Conservation (phyloP, 2,113 vertebrate species). For the Albula goreensis region DNA sequence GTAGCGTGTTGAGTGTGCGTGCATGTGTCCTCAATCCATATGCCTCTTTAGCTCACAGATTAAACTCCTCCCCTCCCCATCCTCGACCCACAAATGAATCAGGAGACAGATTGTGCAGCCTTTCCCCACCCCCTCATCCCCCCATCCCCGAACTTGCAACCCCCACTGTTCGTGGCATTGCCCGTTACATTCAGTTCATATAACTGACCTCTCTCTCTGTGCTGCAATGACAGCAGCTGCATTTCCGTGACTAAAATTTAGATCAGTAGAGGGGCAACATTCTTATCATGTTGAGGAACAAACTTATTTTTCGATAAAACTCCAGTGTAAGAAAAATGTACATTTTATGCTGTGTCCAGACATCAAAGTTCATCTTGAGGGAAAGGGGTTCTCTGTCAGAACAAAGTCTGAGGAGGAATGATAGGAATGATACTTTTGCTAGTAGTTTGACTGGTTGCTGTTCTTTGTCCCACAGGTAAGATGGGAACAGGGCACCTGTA, state of each 20-base stretch:
- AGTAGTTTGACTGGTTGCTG: background rate
- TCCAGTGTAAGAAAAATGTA: background rate
- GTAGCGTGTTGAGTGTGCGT: slow-evolving; percentile 8
- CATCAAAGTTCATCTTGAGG: background rate
- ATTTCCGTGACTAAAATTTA: background rate
- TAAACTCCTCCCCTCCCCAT: background rate
- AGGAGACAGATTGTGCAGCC: background rate
- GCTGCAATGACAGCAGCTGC: background rate
- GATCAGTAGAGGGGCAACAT: background rate
- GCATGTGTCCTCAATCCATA: slow-evolving; percentile 4
- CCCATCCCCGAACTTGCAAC: background rate
- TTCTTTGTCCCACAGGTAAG: background rate
- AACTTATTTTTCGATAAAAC: background rate
- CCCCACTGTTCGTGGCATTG: background rate
- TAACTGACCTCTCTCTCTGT: background rate
- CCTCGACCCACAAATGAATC: background rate
- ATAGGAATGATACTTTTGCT: background rate
- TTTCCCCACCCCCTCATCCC: too few species aligned
- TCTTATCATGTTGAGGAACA: background rate
- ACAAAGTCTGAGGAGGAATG: background rate
- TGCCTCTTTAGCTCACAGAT: slow-evolving; percentile 14
- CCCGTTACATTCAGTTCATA: background rate
- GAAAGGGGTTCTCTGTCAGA: background rate
- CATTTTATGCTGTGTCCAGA: background rate
- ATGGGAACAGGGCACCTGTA: background rate